Evolutionary conservation across 35 echinoderm and acorn worm genomes (phyloP).

Genomic region (Nesometra sesokonis): DNA sequence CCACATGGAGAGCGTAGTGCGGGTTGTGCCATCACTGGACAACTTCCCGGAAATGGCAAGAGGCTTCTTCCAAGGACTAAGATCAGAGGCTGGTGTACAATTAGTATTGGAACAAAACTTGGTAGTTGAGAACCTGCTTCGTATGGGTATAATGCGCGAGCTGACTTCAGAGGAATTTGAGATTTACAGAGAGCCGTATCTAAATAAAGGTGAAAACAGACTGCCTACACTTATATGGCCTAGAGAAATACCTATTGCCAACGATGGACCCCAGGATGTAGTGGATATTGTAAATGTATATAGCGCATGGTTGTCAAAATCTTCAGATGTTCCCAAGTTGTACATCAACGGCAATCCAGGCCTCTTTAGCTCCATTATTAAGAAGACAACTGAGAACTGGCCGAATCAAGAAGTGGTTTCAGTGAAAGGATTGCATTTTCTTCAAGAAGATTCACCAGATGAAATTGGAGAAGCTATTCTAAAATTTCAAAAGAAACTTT

Average conservation of each 20-base stretch:
- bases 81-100: conserved; percentile 54
- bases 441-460: conserved; percentile 94
- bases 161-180: conserved; percentile 60
- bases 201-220: conserved; percentile 44
- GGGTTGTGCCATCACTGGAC: conserved; percentile 21
- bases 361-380: conserved; percentile 41
- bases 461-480: too few species aligned
- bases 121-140: conserved; percentile 62
- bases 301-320: conserved; percentile 34
- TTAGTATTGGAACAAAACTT: conserved; percentile 75
- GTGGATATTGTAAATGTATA: too few species aligned
- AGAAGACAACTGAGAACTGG: conserved; percentile 23
- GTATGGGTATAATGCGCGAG: conserved; percentile 29
- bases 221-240: conserved; percentile 84
- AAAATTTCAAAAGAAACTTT: too few species aligned
- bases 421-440: conserved; percentile 57
- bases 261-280: conserved; percentile 73
- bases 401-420: conserved; percentile 42
- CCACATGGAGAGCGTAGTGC: too few species aligned
- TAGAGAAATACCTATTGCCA: conserved; percentile 52
- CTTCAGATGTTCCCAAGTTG: conserved; percentile 50
- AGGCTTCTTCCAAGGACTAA: conserved; percentile 45
- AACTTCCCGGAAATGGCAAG: conserved; percentile 35
- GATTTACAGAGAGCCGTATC: conserved; percentile 60
- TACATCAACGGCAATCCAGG: conserved; percentile 64